phyloP scores from a whole-genome alignment of 2,888 invertebrate genomes.

The Amphipoea lucens region DNA sequence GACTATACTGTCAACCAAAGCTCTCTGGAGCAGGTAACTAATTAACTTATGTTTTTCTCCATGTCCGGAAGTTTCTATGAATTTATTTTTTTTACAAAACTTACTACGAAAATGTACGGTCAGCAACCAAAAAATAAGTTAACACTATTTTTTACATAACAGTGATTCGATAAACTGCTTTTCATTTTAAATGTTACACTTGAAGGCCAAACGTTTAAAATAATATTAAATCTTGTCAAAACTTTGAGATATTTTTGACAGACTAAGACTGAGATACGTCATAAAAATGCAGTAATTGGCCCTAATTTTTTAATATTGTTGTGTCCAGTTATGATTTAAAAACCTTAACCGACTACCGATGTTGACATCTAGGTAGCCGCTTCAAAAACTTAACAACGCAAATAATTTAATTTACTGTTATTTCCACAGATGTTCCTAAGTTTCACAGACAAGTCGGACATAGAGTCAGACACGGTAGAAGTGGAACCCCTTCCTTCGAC shows the following conservation, averaged over 20 bases:
- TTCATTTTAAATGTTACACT: not conserved
- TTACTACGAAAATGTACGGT: not conserved
- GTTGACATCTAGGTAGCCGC: no score
- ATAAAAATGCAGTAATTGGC: not conserved
- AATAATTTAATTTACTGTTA: not conserved
- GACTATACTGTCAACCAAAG: slow-evolving; percentile 91
- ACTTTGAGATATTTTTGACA: not conserved
- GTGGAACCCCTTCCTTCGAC: slow-evolving; percentile 65
- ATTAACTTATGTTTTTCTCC: not conserved
- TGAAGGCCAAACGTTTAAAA: not conserved
- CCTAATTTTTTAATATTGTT: not conserved
- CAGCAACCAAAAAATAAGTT: not conserved
- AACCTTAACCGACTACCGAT: not conserved
- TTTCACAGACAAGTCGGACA: slow-evolving; percentile 73
- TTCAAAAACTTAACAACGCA: not conserved
- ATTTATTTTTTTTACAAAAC: not conserved
- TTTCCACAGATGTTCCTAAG: slow-evolving; percentile 85
- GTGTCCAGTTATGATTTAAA: not conserved
- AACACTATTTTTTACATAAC: not conserved
- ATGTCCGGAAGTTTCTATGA: no score
- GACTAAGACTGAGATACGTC: not conserved
- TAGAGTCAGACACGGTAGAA: slow-evolving; percentile 67
- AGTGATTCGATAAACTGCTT: not conserved
- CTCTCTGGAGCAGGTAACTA: slow-evolving; percentile 90
- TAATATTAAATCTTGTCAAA: not conserved